These are phyloP conservation scores for Sternotherus odoratus DNA, from an alignment of 2,797 vertebrate species.

Conservation along the genomic window DNA sequence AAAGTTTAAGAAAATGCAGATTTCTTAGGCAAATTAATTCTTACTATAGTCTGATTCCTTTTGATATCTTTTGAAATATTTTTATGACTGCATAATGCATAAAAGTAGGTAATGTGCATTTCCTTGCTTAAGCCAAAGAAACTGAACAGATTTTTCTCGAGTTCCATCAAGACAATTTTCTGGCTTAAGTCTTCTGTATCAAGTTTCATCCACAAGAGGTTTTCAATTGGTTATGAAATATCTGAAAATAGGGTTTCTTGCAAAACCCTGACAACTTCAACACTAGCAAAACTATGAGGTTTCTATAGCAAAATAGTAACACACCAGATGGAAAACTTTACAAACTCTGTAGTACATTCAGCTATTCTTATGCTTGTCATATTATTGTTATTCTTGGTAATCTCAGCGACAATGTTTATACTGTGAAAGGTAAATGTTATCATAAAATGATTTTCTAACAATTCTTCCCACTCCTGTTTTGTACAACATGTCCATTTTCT, in stretches of 20 bases:
- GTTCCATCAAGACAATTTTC: neutral
- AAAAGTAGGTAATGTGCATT: neutral
- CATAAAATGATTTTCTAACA: slow-evolving; percentile 84
- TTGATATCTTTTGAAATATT: neutral
- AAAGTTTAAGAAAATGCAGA: neutral
- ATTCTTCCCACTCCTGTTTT: slow-evolving; percentile 83
- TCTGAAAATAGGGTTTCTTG: neutral
- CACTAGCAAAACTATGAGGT: neutral
- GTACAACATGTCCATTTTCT: slow-evolving; percentile 68
- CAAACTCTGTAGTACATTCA: slow-evolving; percentile 71
- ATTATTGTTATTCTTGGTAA: slow-evolving; percentile 85
- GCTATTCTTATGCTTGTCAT: slow-evolving; percentile 84
- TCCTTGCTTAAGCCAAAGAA: neutral
- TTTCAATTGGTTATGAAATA: neutral
- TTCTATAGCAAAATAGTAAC: neutral
- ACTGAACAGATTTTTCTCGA: neutral
- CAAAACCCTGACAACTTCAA: neutral
- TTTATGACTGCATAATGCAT: neutral
- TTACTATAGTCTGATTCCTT: neutral
- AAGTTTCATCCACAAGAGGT: neutral
- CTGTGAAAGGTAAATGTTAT: slow-evolving; percentile 87
- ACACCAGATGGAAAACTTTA: slow-evolving; percentile 87
- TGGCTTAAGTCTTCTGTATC: neutral
- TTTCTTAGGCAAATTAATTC: neutral
- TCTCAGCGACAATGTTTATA: slow-evolving; percentile 85